These are phyloP conservation scores for Brachionus asplanchnoidis DNA, from an alignment of 1,140 invertebrate species.

Conservation along the genomic window DNA sequence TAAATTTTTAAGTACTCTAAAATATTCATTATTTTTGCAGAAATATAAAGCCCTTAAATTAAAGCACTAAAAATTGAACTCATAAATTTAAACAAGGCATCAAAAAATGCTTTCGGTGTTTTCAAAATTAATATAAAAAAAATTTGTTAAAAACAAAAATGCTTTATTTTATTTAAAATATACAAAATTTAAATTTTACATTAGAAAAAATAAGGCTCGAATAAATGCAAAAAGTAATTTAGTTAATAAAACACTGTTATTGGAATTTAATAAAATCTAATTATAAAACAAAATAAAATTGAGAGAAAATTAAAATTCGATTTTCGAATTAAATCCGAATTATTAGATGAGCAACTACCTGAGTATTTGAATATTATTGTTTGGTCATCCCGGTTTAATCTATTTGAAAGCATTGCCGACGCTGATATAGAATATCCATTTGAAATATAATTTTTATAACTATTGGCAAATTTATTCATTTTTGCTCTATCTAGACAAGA, in stretches of 20 bases:
- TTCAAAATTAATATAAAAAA: too few relatives aligned
- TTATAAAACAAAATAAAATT: neutral
- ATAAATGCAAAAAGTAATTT: neutral
- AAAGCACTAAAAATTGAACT: too few relatives aligned
- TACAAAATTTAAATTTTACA: neutral
- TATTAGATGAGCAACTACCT: constrained; percentile 3
- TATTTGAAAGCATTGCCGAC: constrained; percentile 4
- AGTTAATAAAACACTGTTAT: neutral
- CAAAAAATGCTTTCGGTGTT: too few relatives aligned
- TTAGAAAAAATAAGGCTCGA: neutral
- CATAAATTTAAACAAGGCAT: too few relatives aligned
- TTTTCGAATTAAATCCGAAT: neutral
- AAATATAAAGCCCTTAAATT: too few relatives aligned
- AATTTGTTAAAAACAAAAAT: neutral
- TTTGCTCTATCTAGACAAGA: neutral
- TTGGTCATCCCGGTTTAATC: neutral
- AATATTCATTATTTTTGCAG: too few relatives aligned
- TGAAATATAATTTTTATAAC: neutral
- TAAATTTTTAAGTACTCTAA: too few relatives aligned
- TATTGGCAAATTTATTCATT: neutral
- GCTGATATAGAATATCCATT: constrained; percentile 17
- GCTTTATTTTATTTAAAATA: neutral
- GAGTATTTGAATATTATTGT: neutral
- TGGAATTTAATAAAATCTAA: neutral
- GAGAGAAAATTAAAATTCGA: neutral